Evolutionary conservation across 1,140 invertebrate species (phyloP).

Genomic region (Periplaneta americana): DNA sequence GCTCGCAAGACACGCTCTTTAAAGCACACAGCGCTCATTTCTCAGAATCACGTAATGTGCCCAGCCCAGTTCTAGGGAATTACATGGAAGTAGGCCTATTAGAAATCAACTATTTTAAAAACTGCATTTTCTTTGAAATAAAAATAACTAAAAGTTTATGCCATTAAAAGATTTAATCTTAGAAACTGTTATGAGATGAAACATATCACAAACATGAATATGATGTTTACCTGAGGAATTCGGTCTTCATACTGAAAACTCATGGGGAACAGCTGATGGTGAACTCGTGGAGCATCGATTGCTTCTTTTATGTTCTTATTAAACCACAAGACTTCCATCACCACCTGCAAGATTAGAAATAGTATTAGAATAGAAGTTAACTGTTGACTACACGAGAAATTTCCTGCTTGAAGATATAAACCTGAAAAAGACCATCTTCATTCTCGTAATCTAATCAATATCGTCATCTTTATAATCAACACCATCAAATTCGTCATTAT

Average conservation of each 20-base stretch:
- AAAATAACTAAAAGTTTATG: too few species aligned
- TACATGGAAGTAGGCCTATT: too few species aligned
- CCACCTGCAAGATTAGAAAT: slow-evolving; percentile 22
- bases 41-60: too few species aligned
- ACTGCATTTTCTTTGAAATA: too few species aligned
- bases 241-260: slow-evolving; percentile 12
- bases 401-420: not conserved
- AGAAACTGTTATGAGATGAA: too few species aligned
- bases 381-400: not conserved
- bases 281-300: slow-evolving; percentile 29
- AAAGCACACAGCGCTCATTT: too few species aligned
- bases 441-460: not conserved
- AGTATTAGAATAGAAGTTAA: not conserved
- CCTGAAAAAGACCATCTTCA: not conserved
- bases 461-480: not conserved
- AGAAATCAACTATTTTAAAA: too few species aligned
- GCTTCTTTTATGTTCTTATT: slow-evolving; percentile 49
- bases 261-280: slow-evolving; percentile 20
- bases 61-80: too few species aligned
- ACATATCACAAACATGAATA: too few species aligned
- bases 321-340: slow-evolving; percentile 47
- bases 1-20: too few species aligned
- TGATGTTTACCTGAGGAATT: slow-evolving; percentile 5
- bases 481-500: too few species aligned
- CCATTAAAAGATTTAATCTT: too few species aligned